Conservation (phyloP, 2,113 vertebrate genomes). For the Ciconia boyciana region DNA sequence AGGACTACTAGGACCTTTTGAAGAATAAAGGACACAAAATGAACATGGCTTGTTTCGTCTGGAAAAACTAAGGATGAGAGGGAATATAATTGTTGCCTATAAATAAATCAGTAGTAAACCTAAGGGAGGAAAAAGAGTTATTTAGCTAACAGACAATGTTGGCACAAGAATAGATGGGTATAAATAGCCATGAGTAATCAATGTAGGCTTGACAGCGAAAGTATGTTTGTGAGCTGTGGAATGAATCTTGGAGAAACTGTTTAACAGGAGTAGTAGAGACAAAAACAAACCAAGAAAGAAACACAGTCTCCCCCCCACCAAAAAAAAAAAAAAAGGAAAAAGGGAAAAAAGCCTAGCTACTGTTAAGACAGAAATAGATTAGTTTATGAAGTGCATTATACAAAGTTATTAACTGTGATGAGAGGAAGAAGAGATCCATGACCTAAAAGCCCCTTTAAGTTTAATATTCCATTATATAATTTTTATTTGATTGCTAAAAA, state of each 20-base stretch:
- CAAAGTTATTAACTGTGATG: neutral
- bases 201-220: neutral
- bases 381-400: neutral
- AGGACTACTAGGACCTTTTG: neutral
- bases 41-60: neutral
- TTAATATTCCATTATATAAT: neutral
- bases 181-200: neutral
- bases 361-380: neutral
- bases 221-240: neutral
- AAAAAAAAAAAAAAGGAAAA: neutral
- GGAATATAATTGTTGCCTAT: neutral
- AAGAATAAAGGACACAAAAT: neutral
- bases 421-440: neutral
- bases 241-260: neutral
- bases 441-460: neutral
- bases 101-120: neutral
- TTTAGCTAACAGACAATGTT: neutral
- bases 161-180: neutral
- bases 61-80: neutral
- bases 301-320: neutral
- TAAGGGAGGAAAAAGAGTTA: neutral
- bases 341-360: accelerated
- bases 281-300: neutral
- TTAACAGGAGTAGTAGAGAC: neutral
- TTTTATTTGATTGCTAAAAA: neutral